Conservation (phyloP, 2,797 vertebrate genomes). For the Buceros bicornis region DNA sequence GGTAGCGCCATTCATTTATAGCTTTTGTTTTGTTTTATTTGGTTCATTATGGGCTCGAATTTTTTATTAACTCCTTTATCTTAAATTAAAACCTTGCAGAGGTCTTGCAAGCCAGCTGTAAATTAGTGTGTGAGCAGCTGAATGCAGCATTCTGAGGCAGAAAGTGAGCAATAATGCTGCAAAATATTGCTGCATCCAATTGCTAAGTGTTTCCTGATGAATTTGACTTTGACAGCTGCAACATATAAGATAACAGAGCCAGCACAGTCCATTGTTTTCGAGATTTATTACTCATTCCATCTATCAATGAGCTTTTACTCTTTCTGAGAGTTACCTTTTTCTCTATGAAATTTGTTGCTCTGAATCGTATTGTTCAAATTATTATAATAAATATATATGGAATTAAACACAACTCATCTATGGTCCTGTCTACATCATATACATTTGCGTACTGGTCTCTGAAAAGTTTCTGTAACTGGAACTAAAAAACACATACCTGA, state of each 20-base stretch:
- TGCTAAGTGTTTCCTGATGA: neutral
- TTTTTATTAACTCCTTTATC: neutral
- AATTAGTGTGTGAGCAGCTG: neutral
- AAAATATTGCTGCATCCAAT: neutral
- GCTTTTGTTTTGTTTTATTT: neutral
- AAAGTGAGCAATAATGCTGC: neutral
- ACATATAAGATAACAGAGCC: neutral
- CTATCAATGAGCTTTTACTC: neutral
- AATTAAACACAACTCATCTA: neutral
- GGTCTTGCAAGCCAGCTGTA: neutral
- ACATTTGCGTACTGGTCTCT: neutral
- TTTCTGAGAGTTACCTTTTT: neutral
- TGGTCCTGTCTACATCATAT: rapidly evolving
- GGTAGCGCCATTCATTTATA: neutral
- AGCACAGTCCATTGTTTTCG: neutral
- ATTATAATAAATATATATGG: neutral
- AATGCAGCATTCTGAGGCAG: neutral
- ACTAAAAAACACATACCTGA: neutral
- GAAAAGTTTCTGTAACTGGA: neutral
- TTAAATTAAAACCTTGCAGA: neutral
- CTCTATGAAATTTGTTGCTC: neutral
- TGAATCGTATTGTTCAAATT: neutral
- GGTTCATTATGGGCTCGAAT: neutral
- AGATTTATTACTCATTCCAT: neutral
- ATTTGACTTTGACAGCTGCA: neutral